Evolutionary conservation across 2,797 vertebrate genomes (phyloP), one percentile per base, ranked within the genome.

Genomic region (Arvicola amphibius): DNA sequence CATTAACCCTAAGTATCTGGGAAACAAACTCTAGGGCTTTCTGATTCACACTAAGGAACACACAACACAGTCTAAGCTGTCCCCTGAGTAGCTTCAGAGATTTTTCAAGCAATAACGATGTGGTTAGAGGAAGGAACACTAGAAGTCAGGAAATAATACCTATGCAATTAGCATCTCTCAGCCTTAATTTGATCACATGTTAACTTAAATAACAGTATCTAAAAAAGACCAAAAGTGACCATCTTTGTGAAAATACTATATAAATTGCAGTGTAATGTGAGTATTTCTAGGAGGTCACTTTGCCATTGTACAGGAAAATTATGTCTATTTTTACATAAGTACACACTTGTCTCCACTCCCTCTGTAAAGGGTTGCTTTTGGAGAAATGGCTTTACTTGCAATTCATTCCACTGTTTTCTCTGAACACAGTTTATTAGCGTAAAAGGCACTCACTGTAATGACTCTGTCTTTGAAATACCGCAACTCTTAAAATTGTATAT

Each of bases 251-350:
- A 95, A 93, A 79, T n/a, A 56, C 29, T 86, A 2, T 83, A 81
- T 37, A 92, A 90, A 86, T 73, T 90, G 10, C 21, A 80, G 27
- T 94, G 27, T 69, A 40, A 89, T 78, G 12, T 92, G 83, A 67
- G 1, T 90, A 65, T 87, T 92, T 95, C 56, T 74, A 65, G 51
- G 56, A 16, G 61, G 34, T 95, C 48, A 87, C 40, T 56, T 96
- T 89, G 84, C 23, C 76, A 78, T 91, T 81, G 40, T 83, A 63
- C 63, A 84, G 29, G 69, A 80, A 21, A 95, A 17, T 74, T 29
- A 43, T 94, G 43, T 23, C 16, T 43, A 71, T 90, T 95, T 65
- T 95, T 63, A 76, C 94, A 86, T 83, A 89, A 91, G 77, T 94
- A 56, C 56, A 29, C 27, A 87, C 46, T 94, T 96, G 43, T 11